Base-by-base conservation (phyloP, 2,797 vertebrate species). In the Karalla daura region DNA sequence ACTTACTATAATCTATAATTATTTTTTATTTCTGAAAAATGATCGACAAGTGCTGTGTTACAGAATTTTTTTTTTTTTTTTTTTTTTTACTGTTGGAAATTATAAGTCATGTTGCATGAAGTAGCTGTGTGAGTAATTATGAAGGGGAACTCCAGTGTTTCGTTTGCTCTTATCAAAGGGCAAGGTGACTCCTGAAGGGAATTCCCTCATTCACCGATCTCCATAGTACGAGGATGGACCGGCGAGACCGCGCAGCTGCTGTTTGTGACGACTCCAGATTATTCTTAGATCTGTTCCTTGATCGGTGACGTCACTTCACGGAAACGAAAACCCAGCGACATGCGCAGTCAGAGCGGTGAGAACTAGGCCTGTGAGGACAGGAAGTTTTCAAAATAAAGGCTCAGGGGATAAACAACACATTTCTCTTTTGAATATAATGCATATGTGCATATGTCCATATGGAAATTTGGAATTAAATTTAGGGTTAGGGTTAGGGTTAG, bases 251-350 rank as follows among this genome's bases (percentile, higher is more conserved):
- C 24, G 14, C n/a, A n/a, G 4, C 17, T 15, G 3, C 0, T 33
- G 0, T 5, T 11, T 7, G 0, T 1, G 11, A 28, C 37, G 6
- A 43, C 23, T 2, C 20, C 35, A 2, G 10, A 2, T 17, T 1
- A 0, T 2, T 0, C 1, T 18, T 7, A 51, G 9, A 70, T 78
- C 77, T n/a, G 10, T 2, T 28, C 32, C 0, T 25, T 12, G 36
- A 1, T 33, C 17, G 8, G 18, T 11, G 64, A 89, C 88, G 86
- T 90, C 67, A 76, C 32, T n/a, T 77, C 30, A 23, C 83, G 90
- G 90, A 91, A 92, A 79, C 2, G 24, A 61, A 89, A 90, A 46
- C 35, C 28, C 20, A 45, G 23, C 20, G 53, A 28, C 15, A 2
- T 20, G 15, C 18, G 52, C 27, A n/a, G 21, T 66, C 9, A 3